A percentile compares a stretch with the other conserved stretches of the same genome.
Evolutionary conservation across 2,797 vertebrate species (phyloP).

Genomic region (Danio tinwini): DNA sequence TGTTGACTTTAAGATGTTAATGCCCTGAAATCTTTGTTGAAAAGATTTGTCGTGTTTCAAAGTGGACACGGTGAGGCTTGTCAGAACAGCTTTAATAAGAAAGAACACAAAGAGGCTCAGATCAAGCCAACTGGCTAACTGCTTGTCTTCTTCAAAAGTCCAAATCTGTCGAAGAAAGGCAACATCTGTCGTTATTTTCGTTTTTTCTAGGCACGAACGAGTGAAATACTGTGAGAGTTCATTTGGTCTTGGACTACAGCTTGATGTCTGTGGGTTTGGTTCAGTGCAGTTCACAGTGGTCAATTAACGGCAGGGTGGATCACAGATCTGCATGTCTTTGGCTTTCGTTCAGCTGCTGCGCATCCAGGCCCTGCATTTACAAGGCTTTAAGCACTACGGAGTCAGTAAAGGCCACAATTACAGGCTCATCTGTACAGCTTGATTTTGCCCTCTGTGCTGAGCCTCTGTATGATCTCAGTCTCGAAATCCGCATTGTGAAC

Average conservation of each 20-base stretch:
- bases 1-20: constrained; percentile 10
- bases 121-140: constrained; percentile 23
- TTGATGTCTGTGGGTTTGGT: constrained; percentile 55
- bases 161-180: too few relatives aligned
- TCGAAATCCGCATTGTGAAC: constrained; percentile 81
- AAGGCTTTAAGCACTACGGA: neutral
- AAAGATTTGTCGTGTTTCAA: neutral
- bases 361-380: neutral
- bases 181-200: neutral
- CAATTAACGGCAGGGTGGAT: constrained; percentile 41
- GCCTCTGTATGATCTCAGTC: constrained; percentile 66
- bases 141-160: neutral
- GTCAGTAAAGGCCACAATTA: constrained; percentile 8
- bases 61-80: constrained; percentile 42
- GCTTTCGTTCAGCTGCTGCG: constrained; percentile 19
- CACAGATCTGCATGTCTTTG: constrained; percentile 48
- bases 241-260: constrained; percentile 56
- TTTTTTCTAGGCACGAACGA: constrained; percentile 13
- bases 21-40: neutral
- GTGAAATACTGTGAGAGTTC: constrained; percentile 16
- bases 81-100: constrained; percentile 22
- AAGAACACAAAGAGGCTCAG: constrained; percentile 35
- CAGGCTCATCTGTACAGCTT: constrained; percentile 62
- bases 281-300: constrained; percentile 61
- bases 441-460: constrained; percentile 72